Conservation (phyloP, 2,888 invertebrate genomes). For the Drosophila prolongata region DNA sequence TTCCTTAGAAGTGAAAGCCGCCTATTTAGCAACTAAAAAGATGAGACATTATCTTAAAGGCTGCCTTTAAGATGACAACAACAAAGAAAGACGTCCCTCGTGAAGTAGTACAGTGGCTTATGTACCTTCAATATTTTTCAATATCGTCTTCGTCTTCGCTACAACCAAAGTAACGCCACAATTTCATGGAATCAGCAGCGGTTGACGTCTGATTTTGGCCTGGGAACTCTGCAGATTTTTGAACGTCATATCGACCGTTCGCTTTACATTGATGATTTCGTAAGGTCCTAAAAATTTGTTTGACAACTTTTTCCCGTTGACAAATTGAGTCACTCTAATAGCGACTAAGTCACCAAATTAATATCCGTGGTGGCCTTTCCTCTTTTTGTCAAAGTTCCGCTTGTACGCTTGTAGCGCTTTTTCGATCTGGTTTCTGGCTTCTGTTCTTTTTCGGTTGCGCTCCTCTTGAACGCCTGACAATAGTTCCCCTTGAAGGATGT, state of each 20-base stretch:
- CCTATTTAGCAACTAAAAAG: neutral
- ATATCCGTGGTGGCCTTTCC: neutral
- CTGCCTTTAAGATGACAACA: constrained; percentile 3
- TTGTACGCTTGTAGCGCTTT: constrained; percentile 1
- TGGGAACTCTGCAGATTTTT: neutral
- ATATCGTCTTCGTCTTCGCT: too few species aligned
- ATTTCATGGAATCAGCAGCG: too few species aligned
- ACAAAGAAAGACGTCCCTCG: constrained; percentile 2
- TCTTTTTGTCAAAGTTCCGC: constrained; percentile 1
- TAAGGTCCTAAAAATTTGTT: neutral
- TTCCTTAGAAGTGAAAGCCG: neutral
- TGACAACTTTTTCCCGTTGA: neutral
- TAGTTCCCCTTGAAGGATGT: neutral
- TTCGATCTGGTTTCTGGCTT: constrained; percentile 1
- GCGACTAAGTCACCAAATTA: neutral
- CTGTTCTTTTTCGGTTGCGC: constrained; percentile 3
- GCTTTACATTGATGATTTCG: neutral
- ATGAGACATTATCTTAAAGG: neutral
- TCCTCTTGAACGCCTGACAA: constrained; percentile 3
- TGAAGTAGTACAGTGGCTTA: neutral
- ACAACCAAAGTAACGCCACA: too few species aligned
- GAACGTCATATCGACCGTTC: neutral
- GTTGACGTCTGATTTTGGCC: too few species aligned
- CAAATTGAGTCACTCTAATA: neutral
- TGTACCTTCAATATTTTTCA: neutral